Percentiles rank a stretch among this genome's conserved stretches.
Conservation (phyloP, 2,797 vertebrate species). For the Xenentodon cancila region DNA sequence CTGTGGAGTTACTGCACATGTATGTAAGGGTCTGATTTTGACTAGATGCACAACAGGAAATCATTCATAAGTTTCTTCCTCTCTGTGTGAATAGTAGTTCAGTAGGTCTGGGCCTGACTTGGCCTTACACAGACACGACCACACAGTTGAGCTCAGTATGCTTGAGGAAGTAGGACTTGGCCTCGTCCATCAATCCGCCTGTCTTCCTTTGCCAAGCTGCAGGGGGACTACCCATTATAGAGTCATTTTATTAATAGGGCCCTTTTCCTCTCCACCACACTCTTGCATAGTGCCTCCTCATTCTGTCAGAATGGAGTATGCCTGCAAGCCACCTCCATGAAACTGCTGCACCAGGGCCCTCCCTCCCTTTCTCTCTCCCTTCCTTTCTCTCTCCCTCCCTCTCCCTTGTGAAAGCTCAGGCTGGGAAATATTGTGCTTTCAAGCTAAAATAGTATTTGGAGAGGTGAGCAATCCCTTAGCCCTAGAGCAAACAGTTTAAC, state of each 20-base stretch:
- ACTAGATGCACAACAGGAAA: conserved; percentile 42
- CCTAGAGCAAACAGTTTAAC: conserved; percentile 82
- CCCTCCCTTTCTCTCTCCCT: conserved; percentile 21
- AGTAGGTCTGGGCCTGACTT: conserved; percentile 47
- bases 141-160: conserved; percentile 68
- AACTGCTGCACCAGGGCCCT: conserved; percentile 72
- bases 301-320: conserved; percentile 82
- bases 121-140: conserved; percentile 66
- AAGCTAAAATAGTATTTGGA: conserved; percentile 82
- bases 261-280: conserved; percentile 77
- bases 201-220: conserved; percentile 78
- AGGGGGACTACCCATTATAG: conserved; percentile 79
- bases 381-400: conserved; percentile 61
- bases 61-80: conserved; percentile 45
- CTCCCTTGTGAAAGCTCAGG: conserved; percentile 72
- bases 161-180: conserved; percentile 74
- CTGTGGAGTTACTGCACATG: background rate
- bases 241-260: conserved; percentile 83
- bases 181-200: conserved; percentile 78
- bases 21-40: background rate
- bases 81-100: conserved; percentile 48
- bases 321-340: conserved; percentile 79
- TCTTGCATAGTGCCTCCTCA: conserved; percentile 76
- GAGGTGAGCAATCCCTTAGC: conserved; percentile 81
- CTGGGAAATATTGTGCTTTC: conserved; percentile 80